Percentiles rank a stretch among this genome's conserved stretches.
These are phyloP conservation scores for Silurus asotus DNA, from an alignment of 2,113 vertebrate genomes.

Conservation along the genomic window DNA sequence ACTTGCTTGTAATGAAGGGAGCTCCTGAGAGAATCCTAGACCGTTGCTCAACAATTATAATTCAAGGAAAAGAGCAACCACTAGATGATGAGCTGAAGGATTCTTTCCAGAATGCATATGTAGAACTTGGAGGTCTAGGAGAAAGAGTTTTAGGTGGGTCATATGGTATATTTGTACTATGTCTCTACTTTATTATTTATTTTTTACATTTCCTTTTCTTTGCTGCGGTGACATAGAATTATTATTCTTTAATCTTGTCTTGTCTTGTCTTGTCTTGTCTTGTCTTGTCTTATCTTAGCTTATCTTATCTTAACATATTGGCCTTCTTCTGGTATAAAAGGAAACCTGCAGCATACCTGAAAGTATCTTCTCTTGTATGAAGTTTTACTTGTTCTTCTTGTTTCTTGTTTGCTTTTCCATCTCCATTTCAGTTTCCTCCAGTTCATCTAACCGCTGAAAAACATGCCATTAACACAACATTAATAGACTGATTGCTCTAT, in stretches of 20 bases:
- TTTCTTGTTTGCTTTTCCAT: not conserved
- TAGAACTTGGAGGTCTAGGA: slow-evolving; percentile 86
- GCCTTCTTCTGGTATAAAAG: not conserved
- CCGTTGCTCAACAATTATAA: slow-evolving; percentile 82
- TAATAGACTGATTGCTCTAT: not conserved
- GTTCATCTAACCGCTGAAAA: not conserved
- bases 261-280: too few relatives aligned
- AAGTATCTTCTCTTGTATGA: not conserved
- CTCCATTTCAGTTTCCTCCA: not conserved
- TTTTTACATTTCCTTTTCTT: too few relatives aligned
- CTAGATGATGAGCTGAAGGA: slow-evolving; percentile 87
- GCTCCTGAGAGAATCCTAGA: slow-evolving; percentile 90
- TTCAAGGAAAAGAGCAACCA: slow-evolving; percentile 82
- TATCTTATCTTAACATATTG: not conserved
- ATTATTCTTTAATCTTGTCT: too few relatives aligned
- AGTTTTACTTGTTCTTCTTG: not conserved
- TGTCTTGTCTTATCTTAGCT: too few relatives aligned
- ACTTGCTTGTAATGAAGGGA: slow-evolving; percentile 90
- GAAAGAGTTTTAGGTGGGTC: slow-evolving; percentile 83
- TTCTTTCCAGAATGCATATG: slow-evolving; percentile 85
- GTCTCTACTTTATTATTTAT: too few relatives aligned
- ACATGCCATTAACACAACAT: not conserved
- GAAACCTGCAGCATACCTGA: not conserved
- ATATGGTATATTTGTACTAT: not conserved
- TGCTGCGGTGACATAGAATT: too few relatives aligned